Conservation (phyloP, 35 echinoderm and acorn worm genomes). For the Apostichopus californicus region DNA sequence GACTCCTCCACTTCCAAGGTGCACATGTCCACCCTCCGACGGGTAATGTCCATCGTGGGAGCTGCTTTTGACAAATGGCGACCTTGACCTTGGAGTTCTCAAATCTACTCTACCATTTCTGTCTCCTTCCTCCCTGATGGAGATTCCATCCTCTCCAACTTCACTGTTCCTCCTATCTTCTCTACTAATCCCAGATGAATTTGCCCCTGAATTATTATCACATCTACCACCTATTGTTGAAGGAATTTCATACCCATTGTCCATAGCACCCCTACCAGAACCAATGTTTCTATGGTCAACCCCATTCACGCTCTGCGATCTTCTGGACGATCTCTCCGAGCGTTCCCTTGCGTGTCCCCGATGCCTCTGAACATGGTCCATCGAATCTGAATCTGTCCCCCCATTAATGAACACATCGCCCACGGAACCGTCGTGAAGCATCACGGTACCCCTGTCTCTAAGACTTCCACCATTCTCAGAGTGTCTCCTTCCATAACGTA, state of each 20-base stretch:
- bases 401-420: not conserved
- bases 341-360: not conserved
- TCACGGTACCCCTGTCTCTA: not conserved
- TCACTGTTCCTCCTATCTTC: too few relatives aligned
- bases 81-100: not conserved
- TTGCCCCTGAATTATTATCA: not conserved
- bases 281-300: not conserved
- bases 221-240: not conserved
- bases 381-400: not conserved
- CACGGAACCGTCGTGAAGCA: not conserved
- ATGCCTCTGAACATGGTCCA: not conserved
- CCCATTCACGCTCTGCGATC: not conserved
- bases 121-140: not conserved
- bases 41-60: not conserved
- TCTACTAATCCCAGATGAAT: not conserved
- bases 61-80: not conserved
- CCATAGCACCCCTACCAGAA: not conserved
- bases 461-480: not conserved
- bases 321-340: not conserved
- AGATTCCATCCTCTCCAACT: not conserved
- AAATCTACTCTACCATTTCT: not conserved
- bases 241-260: too few relatives aligned
- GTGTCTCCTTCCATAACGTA: not conserved
- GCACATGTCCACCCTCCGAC: not conserved
- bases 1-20: not conserved